Base-by-base conservation (phyloP, 1,140 invertebrate genomes). In the Bombus terrestris region DNA sequence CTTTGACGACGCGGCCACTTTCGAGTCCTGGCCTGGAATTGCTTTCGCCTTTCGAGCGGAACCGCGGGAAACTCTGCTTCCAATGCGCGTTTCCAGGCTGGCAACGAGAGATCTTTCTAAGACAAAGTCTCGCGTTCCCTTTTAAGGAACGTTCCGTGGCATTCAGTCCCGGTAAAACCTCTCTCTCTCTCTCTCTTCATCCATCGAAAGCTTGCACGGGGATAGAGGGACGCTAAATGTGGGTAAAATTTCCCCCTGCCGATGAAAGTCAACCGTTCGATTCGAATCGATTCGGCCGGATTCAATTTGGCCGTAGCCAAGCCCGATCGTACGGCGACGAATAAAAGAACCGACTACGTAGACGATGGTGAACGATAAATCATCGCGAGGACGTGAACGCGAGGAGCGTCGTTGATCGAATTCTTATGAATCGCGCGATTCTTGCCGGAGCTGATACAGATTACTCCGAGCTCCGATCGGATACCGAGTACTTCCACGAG, bases 1-100 rank as follows among this genome's bases (percentile, higher is more conserved):
- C 88, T 91, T 91, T 91, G 87, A 86, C 88, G 88, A 76, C 83
- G 79, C 80, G 72, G 43, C 59, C 39, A 78, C 78, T 84, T 59
- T 69, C 47, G 3, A n/a, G n/a, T 28, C 1, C 9, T 25, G 28
- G 25, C 43, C 28, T 13, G 13, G 8, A 78, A 83, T 78, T 69
- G 82, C 82, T 78, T 83, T 78, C 75, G 71, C 74, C 74, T 71
- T 83, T 78, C 64, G 64, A 78, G 37, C 4, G 72, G 15, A 37
- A 68, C 35, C 32, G 73, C 73, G 43, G 2, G n/a, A 74, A 53
- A 53, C 41, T 43, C 12, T 41, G n/a, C 25, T 75, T 25, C 22
- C 68, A 39, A 39, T 25, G 32, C 73, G 43, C 15, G n/a, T 66
- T 18, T 35, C n/a, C 13, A 15, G 1, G n/a, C 15, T 32, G n/a